phyloP scores from a whole-genome alignment of 2,888 invertebrate species.

The Agrenia bidenticulata region DNA sequence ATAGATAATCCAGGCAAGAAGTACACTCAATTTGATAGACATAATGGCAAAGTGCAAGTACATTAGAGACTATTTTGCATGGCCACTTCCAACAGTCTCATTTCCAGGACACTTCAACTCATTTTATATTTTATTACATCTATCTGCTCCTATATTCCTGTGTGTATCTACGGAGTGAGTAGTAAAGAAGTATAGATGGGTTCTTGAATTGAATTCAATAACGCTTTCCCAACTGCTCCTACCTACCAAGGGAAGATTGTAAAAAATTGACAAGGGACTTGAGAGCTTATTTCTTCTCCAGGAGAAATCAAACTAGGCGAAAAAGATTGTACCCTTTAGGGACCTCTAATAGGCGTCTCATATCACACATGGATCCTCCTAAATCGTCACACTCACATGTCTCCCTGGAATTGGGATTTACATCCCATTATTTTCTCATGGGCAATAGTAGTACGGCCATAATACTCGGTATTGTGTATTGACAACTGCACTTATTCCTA shows the following conservation, averaged over 20 bases:
- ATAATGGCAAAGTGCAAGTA: slow-evolving; percentile 8
- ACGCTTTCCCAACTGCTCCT: neutral
- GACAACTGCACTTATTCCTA: no score
- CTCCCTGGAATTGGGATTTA: slow-evolving; percentile 30
- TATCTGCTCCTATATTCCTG: no score
- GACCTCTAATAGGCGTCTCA: slow-evolving; percentile 42
- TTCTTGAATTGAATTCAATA: neutral
- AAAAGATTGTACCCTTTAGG: slow-evolving; percentile 35
- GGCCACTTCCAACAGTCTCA: no score
- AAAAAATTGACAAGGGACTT: slow-evolving; percentile 5
- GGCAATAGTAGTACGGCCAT: neutral
- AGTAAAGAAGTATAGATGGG: no score
- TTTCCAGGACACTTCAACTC: no score
- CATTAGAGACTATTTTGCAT: no score
- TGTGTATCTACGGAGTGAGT: no score
- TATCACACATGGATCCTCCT: slow-evolving; percentile 34
- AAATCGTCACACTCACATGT: slow-evolving; percentile 4
- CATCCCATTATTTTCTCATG: slow-evolving; percentile 21
- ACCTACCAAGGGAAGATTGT: neutral
- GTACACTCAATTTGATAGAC: slow-evolving; percentile 12
- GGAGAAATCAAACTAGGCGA: slow-evolving; percentile 18
- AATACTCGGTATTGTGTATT: no score
- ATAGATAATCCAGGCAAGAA: neutral
- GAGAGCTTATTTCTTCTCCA: neutral
- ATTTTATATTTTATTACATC: no score